These are phyloP conservation scores for Gallinago paraguaiae DNA, from an alignment of 2,113 vertebrate species.

Conservation along the genomic window DNA sequence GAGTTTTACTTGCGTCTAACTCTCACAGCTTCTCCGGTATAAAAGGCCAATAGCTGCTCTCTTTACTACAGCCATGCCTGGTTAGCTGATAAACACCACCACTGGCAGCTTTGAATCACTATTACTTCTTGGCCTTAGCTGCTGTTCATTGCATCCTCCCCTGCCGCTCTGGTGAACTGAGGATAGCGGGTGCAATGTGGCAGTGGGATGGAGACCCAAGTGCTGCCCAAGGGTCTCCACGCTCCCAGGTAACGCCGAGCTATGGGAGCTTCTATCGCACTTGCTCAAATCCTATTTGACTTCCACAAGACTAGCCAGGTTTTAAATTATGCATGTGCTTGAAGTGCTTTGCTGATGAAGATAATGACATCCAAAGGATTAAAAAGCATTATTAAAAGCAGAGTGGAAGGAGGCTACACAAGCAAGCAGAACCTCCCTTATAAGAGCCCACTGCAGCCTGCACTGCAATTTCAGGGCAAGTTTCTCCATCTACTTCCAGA, in stretches of 20 bases:
- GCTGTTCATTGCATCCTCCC: not conserved
- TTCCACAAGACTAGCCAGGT: not conserved
- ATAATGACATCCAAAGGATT: not conserved
- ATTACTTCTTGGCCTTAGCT: not conserved
- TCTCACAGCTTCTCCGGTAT: accelerated
- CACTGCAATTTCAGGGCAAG: not conserved
- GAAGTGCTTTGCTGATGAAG: not conserved
- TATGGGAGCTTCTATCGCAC: accelerated
- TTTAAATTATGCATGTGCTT: not conserved
- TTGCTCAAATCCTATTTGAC: not conserved
- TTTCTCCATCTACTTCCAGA: not conserved
- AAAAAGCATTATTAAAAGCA: not conserved
- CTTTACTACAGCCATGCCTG: not conserved
- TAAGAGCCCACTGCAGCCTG: not conserved
- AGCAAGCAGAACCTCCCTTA: not conserved
- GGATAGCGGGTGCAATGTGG: accelerated
- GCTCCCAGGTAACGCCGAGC: accelerated
- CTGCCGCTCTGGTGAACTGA: not conserved
- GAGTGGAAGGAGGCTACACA: accelerated
- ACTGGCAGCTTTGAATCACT: not conserved
- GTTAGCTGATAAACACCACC: not conserved
- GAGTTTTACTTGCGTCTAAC: not conserved
- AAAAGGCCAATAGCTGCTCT: not conserved
- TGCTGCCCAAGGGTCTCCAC: not conserved
- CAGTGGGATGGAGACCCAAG: not conserved